These are phyloP conservation scores for Coenonympha glycerion DNA, from an alignment of 2,888 invertebrate genomes.

Conservation along the genomic window DNA sequence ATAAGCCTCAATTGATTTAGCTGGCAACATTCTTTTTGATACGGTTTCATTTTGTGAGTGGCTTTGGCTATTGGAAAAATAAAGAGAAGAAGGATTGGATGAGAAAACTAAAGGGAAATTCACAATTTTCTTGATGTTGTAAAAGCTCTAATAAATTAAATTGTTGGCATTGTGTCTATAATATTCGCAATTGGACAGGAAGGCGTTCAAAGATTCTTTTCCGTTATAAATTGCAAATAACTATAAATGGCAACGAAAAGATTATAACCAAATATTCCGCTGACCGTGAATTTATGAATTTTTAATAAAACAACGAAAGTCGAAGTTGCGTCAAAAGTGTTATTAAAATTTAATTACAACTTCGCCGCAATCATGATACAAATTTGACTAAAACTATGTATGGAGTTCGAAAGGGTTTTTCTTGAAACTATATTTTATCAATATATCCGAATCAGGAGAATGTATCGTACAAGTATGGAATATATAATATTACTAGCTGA, in stretches of 20 bases:
- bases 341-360: too few species aligned
- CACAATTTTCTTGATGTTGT: neutral
- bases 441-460: conserved; percentile 6
- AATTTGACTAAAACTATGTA: conserved; percentile 25
- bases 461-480: too few species aligned
- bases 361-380: conserved; percentile 23
- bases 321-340: too few species aligned
- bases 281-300: conserved; percentile 4
- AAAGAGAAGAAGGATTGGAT: neutral
- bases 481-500: too few species aligned
- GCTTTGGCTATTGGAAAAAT: conserved; percentile 15
- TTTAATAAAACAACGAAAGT: conserved; percentile 16
- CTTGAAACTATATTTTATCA: conserved; percentile 10
- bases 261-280: neutral
- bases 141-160: neutral
- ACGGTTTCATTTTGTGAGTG: conserved; percentile 17
- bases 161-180: neutral
- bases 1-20: conserved; percentile 64
- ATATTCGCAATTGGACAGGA: neutral
- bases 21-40: conserved; percentile 23
- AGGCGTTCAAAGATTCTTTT: neutral
- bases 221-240: neutral
- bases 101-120: neutral
- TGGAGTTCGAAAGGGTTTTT: conserved; percentile 15
- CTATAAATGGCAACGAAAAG: neutral